These are phyloP conservation scores for Hirundo rustica DNA, from an alignment of 2,797 vertebrate genomes.

Conservation along the genomic window DNA sequence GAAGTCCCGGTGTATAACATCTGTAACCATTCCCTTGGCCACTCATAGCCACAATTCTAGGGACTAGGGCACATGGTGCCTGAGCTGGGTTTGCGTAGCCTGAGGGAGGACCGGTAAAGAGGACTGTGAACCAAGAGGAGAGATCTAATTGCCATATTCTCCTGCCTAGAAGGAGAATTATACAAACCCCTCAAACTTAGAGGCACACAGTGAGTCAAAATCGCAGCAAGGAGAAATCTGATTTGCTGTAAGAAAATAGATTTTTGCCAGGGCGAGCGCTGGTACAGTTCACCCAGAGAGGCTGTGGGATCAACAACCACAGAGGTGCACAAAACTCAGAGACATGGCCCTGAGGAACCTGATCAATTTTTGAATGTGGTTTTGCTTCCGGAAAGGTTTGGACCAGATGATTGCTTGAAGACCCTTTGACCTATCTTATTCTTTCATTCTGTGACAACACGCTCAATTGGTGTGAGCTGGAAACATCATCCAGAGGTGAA, in stretches of 20 bases:
- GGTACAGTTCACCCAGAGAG: background rate
- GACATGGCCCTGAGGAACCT: background rate
- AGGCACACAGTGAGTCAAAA: background rate
- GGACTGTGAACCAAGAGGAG: background rate
- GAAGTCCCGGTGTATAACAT: background rate
- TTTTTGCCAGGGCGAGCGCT: background rate
- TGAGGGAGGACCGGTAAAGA: background rate
- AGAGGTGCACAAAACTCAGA: background rate
- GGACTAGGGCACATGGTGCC: fast-evolving
- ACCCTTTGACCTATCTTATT: background rate
- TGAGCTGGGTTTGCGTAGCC: background rate
- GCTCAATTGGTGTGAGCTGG: background rate
- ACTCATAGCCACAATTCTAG: background rate
- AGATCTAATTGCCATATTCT: background rate
- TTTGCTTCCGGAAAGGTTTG: background rate
- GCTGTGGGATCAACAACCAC: background rate
- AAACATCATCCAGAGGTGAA: background rate
- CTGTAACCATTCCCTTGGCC: background rate
- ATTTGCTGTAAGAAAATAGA: background rate
- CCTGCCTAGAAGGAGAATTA: background rate
- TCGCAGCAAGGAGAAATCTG: background rate
- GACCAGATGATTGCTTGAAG: background rate
- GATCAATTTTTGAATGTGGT: background rate
- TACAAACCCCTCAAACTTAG: background rate
- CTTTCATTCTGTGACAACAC: background rate